Evolutionary conservation across 2,113 vertebrate species (phyloP).

Genomic region (Nematolebias whitei): DNA sequence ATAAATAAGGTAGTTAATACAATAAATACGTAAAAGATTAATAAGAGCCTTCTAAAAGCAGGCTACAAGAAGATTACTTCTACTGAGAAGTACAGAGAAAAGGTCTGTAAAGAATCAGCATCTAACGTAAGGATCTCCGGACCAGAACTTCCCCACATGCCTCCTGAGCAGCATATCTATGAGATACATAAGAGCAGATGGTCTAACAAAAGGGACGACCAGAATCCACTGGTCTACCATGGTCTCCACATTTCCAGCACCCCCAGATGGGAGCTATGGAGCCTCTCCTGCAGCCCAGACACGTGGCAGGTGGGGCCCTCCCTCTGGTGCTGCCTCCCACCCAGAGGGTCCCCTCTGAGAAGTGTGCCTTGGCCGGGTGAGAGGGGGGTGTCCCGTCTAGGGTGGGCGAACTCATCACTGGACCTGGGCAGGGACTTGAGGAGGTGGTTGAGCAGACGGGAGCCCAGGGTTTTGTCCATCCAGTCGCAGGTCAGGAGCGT

Average conservation of each 20-base stretch:
- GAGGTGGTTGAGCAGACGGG: conserved; percentile 86
- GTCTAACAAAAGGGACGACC: conserved; percentile 71
- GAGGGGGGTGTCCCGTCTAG: conserved; percentile 32
- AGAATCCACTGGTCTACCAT: conserved; percentile 79
- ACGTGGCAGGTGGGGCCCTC: conserved; percentile 32
- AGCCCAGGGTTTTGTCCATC: conserved; percentile 90
- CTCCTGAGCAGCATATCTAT: conserved; percentile 92
- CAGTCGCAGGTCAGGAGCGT: conserved; percentile 89
- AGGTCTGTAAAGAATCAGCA: conserved; percentile 80
- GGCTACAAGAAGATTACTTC: conserved; percentile 88
- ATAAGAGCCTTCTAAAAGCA: conserved; percentile 92
- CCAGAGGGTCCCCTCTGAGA: conserved; percentile 44
- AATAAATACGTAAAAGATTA: conserved; percentile 86
- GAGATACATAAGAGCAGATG: conserved; percentile 88
- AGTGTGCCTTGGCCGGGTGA: background rate
- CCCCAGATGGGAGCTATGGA: conserved; percentile 72
- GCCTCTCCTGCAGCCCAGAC: conserved; percentile 51
- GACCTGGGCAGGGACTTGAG: conserved; percentile 86
- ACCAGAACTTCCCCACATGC: conserved; percentile 83
- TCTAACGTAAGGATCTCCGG: conserved; percentile 75
- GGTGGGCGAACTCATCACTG: conserved; percentile 54
- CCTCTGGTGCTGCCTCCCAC: conserved; percentile 33
- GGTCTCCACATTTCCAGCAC: conserved; percentile 90
- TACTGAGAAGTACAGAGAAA: conserved; percentile 85
- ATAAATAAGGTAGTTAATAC: conserved; percentile 86